These are phyloP conservation scores for Gymnoscopelus braueri DNA, from an alignment of 2,797 vertebrate species.

Conservation along the genomic window DNA sequence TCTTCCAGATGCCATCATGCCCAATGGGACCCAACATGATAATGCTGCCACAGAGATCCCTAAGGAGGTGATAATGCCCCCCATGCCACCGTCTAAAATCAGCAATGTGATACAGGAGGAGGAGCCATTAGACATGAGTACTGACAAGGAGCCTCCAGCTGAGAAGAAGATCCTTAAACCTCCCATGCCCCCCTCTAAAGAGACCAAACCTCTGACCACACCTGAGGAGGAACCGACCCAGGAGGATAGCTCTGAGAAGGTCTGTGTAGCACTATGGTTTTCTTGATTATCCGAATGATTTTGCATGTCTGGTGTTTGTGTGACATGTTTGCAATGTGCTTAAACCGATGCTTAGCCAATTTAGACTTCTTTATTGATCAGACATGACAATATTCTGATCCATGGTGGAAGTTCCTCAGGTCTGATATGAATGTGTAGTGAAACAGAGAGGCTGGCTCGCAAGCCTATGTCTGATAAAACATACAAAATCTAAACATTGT, in stretches of 20 bases:
- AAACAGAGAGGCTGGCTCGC: no score
- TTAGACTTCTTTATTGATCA: no score
- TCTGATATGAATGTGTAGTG: no score
- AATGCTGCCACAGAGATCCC: conserved; percentile 39
- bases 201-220: conserved; percentile 34
- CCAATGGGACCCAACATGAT: conserved; percentile 66
- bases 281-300: not conserved
- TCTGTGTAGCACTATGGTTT: conserved; percentile 26
- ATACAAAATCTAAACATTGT: not conserved
- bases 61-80: conserved; percentile 71
- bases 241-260: conserved; percentile 48
- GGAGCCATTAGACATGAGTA: conserved; percentile 54
- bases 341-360: no score
- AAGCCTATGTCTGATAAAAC: not conserved
- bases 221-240: conserved; percentile 40
- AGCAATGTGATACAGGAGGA: conserved; percentile 36
- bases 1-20: conserved; percentile 72
- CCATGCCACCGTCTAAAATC: conserved; percentile 73
- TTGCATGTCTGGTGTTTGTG: no score
- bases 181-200: conserved; percentile 68
- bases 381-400: no score
- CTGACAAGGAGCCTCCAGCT: conserved; percentile 41
- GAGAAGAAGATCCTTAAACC: conserved; percentile 70
- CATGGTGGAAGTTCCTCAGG: no score
- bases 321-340: no score